A percentile compares a stretch with the other conserved stretches of the same genome.
These are phyloP conservation scores for Istiophorus platypterus DNA, from an alignment of 2,113 vertebrate genomes.

Conservation along the genomic window DNA sequence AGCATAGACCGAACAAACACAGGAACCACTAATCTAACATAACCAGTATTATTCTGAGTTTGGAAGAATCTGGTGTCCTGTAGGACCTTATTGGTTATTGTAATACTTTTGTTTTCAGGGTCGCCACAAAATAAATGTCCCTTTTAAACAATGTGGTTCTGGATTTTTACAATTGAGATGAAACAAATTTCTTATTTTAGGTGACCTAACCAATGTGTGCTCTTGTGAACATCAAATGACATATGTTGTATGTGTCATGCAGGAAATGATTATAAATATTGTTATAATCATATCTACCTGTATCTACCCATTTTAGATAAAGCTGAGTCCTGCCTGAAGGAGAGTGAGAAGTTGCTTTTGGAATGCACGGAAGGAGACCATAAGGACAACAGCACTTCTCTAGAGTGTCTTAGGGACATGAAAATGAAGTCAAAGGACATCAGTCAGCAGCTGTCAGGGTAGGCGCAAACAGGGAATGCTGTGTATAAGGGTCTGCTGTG, in stretches of 20 bases:
- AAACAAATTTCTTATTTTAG: neutral
- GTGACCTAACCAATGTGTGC: neutral
- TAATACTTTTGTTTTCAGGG: neutral
- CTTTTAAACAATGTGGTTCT: no score
- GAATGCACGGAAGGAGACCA: constrained; percentile 66
- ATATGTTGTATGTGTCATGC: neutral
- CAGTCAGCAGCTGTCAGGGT: constrained; percentile 78
- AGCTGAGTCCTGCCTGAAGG: constrained; percentile 73
- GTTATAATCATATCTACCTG: neutral
- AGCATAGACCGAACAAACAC: no score
- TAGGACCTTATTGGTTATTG: neutral
- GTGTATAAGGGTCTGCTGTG: neutral
- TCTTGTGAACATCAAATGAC: neutral
- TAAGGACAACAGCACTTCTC: constrained; percentile 59
- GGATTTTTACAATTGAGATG: no score
- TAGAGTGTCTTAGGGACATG: constrained; percentile 72
- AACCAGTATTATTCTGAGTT: neutral
- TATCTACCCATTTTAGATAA: constrained; percentile 61
- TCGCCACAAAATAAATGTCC: neutral
- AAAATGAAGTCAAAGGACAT: constrained; percentile 73
- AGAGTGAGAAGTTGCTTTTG: constrained; percentile 75
- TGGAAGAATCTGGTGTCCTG: neutral
- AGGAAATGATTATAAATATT: neutral
- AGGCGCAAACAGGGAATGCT: neutral
- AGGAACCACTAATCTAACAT: neutral